Percentiles rank a stretch among this genome's conserved stretches.
phyloP scores from a whole-genome alignment of 2,113 vertebrate genomes.

The Romanogobio albipinnatus region DNA sequence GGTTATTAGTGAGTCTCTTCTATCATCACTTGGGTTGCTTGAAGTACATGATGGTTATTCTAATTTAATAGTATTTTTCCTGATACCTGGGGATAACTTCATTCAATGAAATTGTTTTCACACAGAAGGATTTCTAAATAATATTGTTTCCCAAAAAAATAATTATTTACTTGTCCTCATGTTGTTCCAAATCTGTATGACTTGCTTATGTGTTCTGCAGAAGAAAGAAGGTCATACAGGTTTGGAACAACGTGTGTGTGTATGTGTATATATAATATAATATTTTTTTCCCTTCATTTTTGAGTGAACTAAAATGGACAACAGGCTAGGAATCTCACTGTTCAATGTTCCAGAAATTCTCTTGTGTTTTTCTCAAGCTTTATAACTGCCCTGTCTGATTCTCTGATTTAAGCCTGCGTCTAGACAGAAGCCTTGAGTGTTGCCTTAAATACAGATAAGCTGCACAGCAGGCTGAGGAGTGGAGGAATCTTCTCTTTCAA shows the following conservation, averaged over 20 bases:
- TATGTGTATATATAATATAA: neutral
- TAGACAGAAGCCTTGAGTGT: constrained; percentile 51
- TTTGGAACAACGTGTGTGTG: neutral
- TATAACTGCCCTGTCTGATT: constrained; percentile 27
- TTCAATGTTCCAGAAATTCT: neutral
- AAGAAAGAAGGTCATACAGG: neutral
- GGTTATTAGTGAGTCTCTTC: neutral
- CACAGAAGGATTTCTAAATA: neutral
- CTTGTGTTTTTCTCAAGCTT: constrained; percentile 33
- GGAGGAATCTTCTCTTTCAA: constrained; percentile 44
- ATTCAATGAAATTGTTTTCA: neutral
- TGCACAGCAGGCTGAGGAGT: constrained; percentile 37
- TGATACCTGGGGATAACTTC: neutral
- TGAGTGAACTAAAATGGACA: too few species aligned
- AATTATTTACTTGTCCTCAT: too few species aligned
- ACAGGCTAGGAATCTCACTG: too few species aligned
- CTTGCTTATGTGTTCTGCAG: neutral
- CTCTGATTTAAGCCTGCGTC: constrained; percentile 52
- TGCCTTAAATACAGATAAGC: constrained; percentile 56
- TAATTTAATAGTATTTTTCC: neutral
- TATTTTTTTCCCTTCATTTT: constrained; percentile 10
- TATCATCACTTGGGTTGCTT: neutral
- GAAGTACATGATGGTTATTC: neutral
- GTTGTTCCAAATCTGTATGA: too few species aligned
- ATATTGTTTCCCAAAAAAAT: too few species aligned